Base-by-base conservation (phyloP, 2,797 vertebrate species). In the Tamandua tetradactyla region DNA sequence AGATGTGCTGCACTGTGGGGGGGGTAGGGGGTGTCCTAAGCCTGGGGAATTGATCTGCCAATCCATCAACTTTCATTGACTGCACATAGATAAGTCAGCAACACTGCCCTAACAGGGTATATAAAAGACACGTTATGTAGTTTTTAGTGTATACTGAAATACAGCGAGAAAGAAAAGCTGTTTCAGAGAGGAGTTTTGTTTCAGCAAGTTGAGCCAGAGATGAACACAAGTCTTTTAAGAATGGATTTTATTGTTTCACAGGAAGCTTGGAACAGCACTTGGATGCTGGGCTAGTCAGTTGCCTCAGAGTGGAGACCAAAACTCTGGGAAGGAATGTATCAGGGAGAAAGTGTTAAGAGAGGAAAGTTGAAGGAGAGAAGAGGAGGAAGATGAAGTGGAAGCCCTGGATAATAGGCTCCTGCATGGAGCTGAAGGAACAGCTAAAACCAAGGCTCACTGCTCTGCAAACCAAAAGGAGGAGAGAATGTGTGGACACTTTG, bases 401-500 rank as follows among this genome's bases (percentile, higher is more conserved):
- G 37, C 7, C 23, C 4, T 25, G 17, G n/a, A 55, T 55, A 79
- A 78, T 69, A 80, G 49, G 3, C 40, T 30, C 1, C 1, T 91
- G 0, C 2, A 0, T 47, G 10, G 7, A 55, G 9, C 11, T 23
- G 69, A 68, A 68, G 64, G 68, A 66, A 75, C 42, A 75, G 37
- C 14, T 17, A 35, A 44, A 44, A 72, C 4, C 12, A 13, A 30
- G 20, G 13, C 35, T 64, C 30, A 0, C 11, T 27, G 37, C 32
- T 82, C 30, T 7, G 30, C 8, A 17, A 47, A 75, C 35, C 42
- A 5, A 80, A 37, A 61, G 5, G 18, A 14, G 17, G 49, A 0
- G 0, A 47, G 47, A 14, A 22, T 35, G 1, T 12, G 11, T 22
- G 18, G 4, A 7, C 15, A 7, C 7, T 7, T 15, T 32, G 1